These are phyloP conservation scores for Percopsis transmontana DNA, from an alignment of 2,113 vertebrate genomes.

Conservation along the genomic window DNA sequence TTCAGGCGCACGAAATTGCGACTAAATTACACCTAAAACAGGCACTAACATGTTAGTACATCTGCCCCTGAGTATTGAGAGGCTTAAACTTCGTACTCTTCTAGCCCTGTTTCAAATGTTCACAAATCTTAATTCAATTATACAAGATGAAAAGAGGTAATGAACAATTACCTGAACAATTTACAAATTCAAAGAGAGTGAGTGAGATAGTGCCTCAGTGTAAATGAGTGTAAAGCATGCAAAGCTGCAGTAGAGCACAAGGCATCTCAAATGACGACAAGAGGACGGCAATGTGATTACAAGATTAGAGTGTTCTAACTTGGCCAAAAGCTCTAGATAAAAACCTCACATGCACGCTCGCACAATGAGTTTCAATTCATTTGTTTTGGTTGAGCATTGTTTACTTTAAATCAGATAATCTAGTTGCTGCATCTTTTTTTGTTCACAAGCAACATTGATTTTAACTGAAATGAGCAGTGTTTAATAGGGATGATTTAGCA, in stretches of 20 bases:
- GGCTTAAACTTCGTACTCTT: neutral
- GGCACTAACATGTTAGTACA: no score
- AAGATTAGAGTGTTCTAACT: conserved; percentile 50
- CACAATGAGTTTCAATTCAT: neutral
- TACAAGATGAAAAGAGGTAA: neutral
- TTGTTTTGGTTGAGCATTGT: neutral
- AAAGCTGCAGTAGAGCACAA: conserved; percentile 44
- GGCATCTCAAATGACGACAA: conserved; percentile 55
- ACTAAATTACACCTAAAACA: no score
- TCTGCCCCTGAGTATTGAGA: no score
- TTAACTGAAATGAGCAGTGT: conserved; percentile 39
- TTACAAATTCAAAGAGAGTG: neutral
- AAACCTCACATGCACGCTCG: conserved; percentile 16
- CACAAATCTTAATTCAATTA: neutral
- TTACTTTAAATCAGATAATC: conserved; percentile 8
- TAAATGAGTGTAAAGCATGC: conserved; percentile 24
- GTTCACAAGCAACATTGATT: conserved; percentile 41
- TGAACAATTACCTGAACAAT: neutral
- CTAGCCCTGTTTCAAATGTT: neutral
- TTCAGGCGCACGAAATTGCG: no score
- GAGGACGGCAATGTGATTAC: conserved; percentile 52
- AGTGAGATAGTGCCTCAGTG: neutral
- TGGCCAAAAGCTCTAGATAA: conserved; percentile 53
- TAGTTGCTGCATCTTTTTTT: conserved; percentile 32
- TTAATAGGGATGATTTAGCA: conserved; percentile 16